Percentiles rank a stretch among this genome's conserved stretches.
Evolutionary conservation across 92 coral and sea anemone genomes (phyloP).

Genomic region (Metridium senile): DNA sequence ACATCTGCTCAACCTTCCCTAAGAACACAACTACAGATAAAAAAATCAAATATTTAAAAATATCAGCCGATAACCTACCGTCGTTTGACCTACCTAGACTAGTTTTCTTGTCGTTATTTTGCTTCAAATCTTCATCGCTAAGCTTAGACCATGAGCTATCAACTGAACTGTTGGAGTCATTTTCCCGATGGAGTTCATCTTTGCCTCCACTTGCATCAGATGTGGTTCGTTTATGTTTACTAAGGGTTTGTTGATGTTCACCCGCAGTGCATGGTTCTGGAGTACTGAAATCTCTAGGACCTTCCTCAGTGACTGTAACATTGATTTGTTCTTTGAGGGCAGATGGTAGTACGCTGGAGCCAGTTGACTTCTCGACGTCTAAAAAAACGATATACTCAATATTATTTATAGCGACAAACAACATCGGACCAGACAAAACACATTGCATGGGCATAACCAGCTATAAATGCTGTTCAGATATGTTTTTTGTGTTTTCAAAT

Average conservation of each 20-base stretch:
- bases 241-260: not conserved
- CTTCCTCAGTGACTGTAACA: not conserved
- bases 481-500: too few species aligned
- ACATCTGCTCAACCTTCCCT: too few species aligned
- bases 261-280: not conserved
- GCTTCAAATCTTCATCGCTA: conserved; percentile 69
- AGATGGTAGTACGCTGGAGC: not conserved
- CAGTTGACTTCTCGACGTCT: not conserved
- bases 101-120: conserved; percentile 2
- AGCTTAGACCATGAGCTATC: conserved; percentile 91
- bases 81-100: not conserved
- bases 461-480: too few species aligned
- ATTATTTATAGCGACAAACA: not conserved
- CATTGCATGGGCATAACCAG: not conserved
- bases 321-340: not conserved
- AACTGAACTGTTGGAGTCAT: conserved; percentile 67
- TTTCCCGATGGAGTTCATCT: conserved; percentile 48
- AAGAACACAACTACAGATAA: too few species aligned
- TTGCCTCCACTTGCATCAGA: conserved; percentile 12
- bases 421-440: too few species aligned
- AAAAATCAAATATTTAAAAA: too few species aligned
- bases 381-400: too few species aligned
- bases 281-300: conserved; percentile 21
- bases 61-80: too few species aligned
- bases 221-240: not conserved